Evolutionary conservation across 2,113 vertebrate genomes (phyloP).

Genomic region (Phalacrocorax brasilianus): DNA sequence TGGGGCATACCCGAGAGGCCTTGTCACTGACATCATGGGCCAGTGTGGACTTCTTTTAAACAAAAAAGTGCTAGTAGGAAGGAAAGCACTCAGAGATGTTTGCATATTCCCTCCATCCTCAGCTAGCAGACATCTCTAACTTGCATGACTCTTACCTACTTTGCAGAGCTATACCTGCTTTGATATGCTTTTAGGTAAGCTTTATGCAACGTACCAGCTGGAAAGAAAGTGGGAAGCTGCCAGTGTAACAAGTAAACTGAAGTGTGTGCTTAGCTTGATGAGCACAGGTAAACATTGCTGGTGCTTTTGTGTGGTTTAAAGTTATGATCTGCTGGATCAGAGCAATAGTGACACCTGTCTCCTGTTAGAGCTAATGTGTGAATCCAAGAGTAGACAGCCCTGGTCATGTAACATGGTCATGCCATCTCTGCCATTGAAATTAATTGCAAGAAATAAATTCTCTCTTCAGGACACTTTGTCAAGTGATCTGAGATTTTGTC

Average conservation of each 20-base stretch:
- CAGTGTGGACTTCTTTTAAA: neutral
- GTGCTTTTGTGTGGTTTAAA: neutral
- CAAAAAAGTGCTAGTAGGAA: neutral
- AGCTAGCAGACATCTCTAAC: neutral
- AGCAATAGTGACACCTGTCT: neutral
- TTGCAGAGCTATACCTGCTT: neutral
- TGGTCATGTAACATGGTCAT: neutral
- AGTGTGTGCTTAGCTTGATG: neutral
- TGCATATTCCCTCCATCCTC: neutral
- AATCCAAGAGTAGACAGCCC: neutral
- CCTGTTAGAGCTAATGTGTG: neutral
- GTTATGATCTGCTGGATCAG: neutral
- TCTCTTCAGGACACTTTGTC: neutral
- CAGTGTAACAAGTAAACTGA: neutral
- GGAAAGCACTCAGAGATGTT: neutral
- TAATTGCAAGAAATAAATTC: neutral
- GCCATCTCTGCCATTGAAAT: neutral
- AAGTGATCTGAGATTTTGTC: neutral
- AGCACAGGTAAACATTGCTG: neutral
- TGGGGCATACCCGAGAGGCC: neutral
- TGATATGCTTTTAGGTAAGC: neutral
- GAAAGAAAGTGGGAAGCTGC: neutral
- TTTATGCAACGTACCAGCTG: neutral
- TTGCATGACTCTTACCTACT: neutral
- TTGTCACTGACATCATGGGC: neutral